Evolutionary conservation across 2,113 vertebrate species (phyloP).

Genomic region (Cebus imitator): DNA sequence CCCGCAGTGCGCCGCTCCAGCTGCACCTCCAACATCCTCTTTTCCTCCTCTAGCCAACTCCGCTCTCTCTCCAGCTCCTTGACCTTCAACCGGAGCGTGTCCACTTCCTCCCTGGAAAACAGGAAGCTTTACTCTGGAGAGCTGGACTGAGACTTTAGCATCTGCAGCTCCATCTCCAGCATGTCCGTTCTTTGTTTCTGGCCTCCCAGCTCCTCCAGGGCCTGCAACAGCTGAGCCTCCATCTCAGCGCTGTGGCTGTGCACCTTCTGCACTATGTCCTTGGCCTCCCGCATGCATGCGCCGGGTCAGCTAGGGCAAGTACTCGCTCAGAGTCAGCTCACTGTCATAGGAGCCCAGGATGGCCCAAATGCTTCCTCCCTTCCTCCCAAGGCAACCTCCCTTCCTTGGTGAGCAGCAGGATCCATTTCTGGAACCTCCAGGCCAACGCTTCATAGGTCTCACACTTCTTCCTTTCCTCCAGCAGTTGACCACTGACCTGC

Average conservation of each 20-base stretch:
- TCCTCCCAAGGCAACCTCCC: too few species aligned
- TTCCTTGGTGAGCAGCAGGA: slow-evolving; percentile 95
- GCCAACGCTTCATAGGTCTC: slow-evolving; percentile 91
- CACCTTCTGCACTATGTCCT: slow-evolving; percentile 92
- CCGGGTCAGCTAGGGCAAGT: slow-evolving; percentile 91
- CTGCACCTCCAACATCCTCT: slow-evolving; percentile 89
- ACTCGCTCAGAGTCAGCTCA: slow-evolving; percentile 89
- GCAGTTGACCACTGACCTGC: slow-evolving; percentile 84
- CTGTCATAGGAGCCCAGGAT: slow-evolving; percentile 96
- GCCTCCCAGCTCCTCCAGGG: slow-evolving; percentile 90
- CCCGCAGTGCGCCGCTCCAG: slow-evolving; percentile 93
- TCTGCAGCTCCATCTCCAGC: neutral
- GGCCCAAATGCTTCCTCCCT: slow-evolving; percentile 94
- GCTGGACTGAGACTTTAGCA: too few species aligned
- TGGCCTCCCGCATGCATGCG: slow-evolving; percentile 89
- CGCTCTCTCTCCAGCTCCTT: slow-evolving; percentile 94
- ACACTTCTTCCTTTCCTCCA: slow-evolving; percentile 93
- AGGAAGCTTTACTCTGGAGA: too few species aligned
- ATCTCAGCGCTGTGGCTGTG: slow-evolving; percentile 90
- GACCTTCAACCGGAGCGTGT: slow-evolving; percentile 89
- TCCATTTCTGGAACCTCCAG: slow-evolving; percentile 92
- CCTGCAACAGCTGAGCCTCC: slow-evolving; percentile 93
- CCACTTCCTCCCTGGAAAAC: too few species aligned
- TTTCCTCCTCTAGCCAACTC: slow-evolving; percentile 90
- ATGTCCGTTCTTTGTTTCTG: slow-evolving; percentile 92